A percentile compares a stretch with the other conserved stretches of the same genome.
phyloP scores from a whole-genome alignment of 2,797 vertebrate species.

The Darevskia nairensis region DNA sequence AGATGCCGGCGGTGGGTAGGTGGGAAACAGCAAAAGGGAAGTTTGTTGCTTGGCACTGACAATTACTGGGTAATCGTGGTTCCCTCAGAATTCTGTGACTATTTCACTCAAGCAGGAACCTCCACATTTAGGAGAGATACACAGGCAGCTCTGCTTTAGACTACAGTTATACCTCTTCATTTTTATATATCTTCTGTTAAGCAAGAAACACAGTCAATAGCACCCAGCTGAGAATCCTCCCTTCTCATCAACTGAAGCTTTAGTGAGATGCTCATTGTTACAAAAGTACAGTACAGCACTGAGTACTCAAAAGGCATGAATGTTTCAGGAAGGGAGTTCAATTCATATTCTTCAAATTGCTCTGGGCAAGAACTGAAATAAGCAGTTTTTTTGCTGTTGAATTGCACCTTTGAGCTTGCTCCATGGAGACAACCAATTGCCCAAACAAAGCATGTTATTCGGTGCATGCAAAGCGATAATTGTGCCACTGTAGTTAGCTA shows the following conservation, averaged over 20 bases:
- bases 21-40: no score
- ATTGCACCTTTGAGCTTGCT: slow-evolving; percentile 47
- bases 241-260: slow-evolving; percentile 34
- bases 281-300: not conserved
- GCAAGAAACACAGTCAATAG: not conserved
- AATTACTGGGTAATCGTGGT: no score
- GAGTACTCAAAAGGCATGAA: slow-evolving; percentile 1
- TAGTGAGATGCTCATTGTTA: slow-evolving; percentile 32
- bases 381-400: slow-evolving; percentile 51
- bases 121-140: not conserved
- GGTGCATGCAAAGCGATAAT: slow-evolving; percentile 57
- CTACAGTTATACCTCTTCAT: not conserved
- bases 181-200: not conserved
- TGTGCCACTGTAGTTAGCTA: slow-evolving; percentile 60
- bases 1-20: no score
- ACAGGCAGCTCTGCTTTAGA: not conserved
- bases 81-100: not conserved
- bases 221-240: slow-evolving; percentile 11
- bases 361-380: slow-evolving; percentile 54
- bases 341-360: slow-evolving; percentile 37
- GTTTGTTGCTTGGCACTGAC: no score
- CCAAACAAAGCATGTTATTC: slow-evolving; percentile 59
- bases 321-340: slow-evolving; percentile 29
- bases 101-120: not conserved
- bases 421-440: slow-evolving; percentile 52